Base-by-base conservation (phyloP, 2,113 vertebrate genomes). In the Oryzias melastigma region DNA sequence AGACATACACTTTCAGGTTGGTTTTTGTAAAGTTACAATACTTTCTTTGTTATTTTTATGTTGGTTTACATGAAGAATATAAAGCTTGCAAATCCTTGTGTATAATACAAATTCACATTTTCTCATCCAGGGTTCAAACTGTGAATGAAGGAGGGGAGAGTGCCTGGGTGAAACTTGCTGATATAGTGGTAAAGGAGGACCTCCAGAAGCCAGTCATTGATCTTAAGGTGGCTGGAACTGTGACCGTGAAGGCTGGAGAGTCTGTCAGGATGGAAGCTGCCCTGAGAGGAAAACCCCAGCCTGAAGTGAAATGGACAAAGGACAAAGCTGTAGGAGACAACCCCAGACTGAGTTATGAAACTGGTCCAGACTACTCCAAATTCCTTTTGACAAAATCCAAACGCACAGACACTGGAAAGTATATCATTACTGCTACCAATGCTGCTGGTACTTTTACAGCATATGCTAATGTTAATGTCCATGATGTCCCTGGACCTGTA, bases 111-210 rank as follows among this genome's bases (percentile, higher is more conserved):
- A n/a, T 55, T 25, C 14, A 25, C 43, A 0, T 44, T 65, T 55
- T 69, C 5, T 69, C 29, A 10, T 94, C 91, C 86, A 93, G 96
- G 89, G 94, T 98, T 49, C 94, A 96, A 78, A 95, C 96, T 4
- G 93, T 94, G 80, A 97, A 96, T 77, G 97, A 98, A 75, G 96
- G 93, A 7, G 97, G 97, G 42, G 94, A 98, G 91, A 99, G 97
- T 80, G 87, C 85, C 70, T 99, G 97, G 97, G 97, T 98, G 43
- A 96, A 77, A 84, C 95, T 96, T 62, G 87, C 84, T 76, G 95
- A 99, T 83, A 89, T 98, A 71, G 74, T 98, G 73, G 96, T 98
- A 59, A 98, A 92, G 65, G 95, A 98, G 87, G 96, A 96, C 82
- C 82, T 99, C 56, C 93, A 94, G 84, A 98, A 99, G 85, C 97